These are phyloP conservation scores for Scomber colias DNA, from an alignment of 2,113 vertebrate genomes.

Conservation along the genomic window DNA sequence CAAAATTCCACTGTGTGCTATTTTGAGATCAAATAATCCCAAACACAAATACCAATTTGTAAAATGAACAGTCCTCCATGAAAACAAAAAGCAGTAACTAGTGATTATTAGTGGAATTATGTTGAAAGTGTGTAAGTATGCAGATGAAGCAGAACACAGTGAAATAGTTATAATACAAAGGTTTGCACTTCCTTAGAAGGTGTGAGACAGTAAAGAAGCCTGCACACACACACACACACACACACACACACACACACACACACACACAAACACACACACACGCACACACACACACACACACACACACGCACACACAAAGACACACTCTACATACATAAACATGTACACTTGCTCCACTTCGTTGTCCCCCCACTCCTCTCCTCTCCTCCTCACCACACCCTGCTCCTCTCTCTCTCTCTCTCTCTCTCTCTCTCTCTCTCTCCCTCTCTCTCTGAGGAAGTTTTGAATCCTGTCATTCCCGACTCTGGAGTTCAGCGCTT, in stretches of 20 bases:
- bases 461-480: conserved; percentile 77
- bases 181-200: neutral
- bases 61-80: too few species aligned
- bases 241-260: too few species aligned
- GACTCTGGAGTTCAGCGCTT: conserved; percentile 65
- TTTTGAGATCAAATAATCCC: too few species aligned
- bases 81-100: too few species aligned
- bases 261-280: too few species aligned
- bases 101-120: too few species aligned
- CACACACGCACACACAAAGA: conserved; percentile 15
- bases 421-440: too few species aligned
- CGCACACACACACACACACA: too few species aligned
- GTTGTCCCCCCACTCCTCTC: neutral
- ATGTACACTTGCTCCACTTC: conserved; percentile 37
- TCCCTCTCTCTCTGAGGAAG: conserved; percentile 61
- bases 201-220: neutral
- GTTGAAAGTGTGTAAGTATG: too few species aligned
- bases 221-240: conserved; percentile 3
- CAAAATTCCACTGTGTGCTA: too few species aligned
- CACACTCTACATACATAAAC: conserved; percentile 43
- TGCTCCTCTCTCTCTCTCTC: neutral
- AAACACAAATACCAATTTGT: too few species aligned
- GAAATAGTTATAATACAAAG: neutral
- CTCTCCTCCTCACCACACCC: conserved; percentile 26
- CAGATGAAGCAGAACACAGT: neutral